Percentiles rank a stretch among this genome's conserved stretches.
Evolutionary conservation across 2,888 invertebrate genomes (phyloP).

Genomic region (Tiliacea citrago): DNA sequence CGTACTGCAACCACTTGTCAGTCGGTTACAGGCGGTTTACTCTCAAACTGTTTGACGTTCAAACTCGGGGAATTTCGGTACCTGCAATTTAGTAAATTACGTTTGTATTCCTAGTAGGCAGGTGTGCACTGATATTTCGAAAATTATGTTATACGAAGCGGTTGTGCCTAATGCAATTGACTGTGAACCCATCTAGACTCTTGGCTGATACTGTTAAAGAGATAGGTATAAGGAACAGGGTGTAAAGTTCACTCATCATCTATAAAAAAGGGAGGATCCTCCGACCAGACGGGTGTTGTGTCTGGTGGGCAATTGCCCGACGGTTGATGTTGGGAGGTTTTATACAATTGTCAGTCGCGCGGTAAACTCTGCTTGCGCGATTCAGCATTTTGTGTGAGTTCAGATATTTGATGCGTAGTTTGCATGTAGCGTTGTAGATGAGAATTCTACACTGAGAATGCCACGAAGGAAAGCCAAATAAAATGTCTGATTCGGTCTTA

Average conservation of each 20-base stretch:
- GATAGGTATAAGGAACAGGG: no score
- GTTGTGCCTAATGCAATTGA: neutral
- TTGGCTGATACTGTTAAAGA: no score
- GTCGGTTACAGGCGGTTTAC: neutral
- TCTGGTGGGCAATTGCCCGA: no score
- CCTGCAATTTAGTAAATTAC: neutral
- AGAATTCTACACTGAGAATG: neutral
- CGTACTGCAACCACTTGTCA: constrained; percentile 15
- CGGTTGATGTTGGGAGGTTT: no score
- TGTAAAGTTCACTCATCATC: no score
- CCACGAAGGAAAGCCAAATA: neutral
- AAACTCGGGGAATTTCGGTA: neutral
- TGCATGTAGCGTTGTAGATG: no score
- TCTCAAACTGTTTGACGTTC: neutral
- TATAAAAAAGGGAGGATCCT: no score
- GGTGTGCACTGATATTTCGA: neutral
- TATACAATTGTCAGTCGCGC: no score
- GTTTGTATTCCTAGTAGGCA: neutral
- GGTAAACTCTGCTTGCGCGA: no score
- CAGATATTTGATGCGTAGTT: no score
- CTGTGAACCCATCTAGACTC: neutral
- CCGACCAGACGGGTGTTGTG: no score
- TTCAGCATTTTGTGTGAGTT: no score
- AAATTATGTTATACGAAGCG: neutral
- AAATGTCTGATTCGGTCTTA: neutral